Evolutionary conservation across 2,888 invertebrate genomes (phyloP), one percentile per base, ranked within the genome.

Genomic region (Spisula solida): DNA sequence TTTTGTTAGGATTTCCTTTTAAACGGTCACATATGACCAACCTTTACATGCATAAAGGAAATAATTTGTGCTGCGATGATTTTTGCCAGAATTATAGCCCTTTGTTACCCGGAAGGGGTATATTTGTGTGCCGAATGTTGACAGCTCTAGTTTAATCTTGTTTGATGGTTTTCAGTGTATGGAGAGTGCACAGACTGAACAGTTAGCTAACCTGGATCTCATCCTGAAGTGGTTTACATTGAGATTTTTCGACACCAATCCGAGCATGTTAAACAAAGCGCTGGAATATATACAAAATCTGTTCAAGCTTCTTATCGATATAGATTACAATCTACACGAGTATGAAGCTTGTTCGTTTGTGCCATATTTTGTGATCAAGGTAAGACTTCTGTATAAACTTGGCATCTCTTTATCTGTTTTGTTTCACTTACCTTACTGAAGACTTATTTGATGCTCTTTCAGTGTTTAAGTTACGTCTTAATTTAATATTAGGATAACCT

Each of bases 191-290:
- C 97, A 98, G 70, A 97, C 98, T 94, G 98, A 98, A 0, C 97
- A 99, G 75, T 98, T 98, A 93, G 98, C 98, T 31, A 99, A 99
- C 97, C 97, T 99, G 91, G 99, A 99, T 97, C 97, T 99, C 91
- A 98, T 99, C 86, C 97, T 99, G 80, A 99, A 99, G 96, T 99
- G 99, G 99, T 97, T 99, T 94, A 99, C 99, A 0, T 97, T 99
- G 81, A 97, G 99, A 90, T 99, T 99, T 97, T 99, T 99, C 96
- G 99, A 99, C 97, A 99, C 99, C 41, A 99, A 99, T 97, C 99
- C 99, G 16, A 99, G 99, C 25, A 99, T 99, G 60, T 97, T 99
- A 90, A 97, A 99, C 94, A 99, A 99, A 97, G 99, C 98, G n/a
- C 97, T 99, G 94, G 99, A 99, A 96, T 99, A 99, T 97, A 97